Evolutionary conservation across 2,797 vertebrate genomes (phyloP), one percentile per base, ranked within the genome.

Genomic region (Alauda arvensis): DNA sequence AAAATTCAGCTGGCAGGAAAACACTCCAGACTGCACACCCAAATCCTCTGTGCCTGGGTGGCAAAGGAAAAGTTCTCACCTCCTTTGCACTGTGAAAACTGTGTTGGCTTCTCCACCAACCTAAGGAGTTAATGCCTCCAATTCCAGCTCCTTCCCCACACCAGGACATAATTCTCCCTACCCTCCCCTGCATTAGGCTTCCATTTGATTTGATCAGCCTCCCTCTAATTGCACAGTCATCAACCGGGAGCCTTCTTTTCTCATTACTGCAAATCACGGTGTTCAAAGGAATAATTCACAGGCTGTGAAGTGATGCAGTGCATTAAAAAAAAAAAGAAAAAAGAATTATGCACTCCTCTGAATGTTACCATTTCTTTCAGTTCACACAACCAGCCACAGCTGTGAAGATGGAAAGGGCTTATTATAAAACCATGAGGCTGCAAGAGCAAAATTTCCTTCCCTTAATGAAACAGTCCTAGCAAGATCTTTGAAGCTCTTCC

Each of bases 351-450:
- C 45, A 29, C 91, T 89, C 91, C 90, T 94, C 78, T 49, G 51
- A 78, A 63, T 48, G 62, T 5, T 79, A 79, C 56, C 26, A 55
- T 81, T 92, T 87, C 84, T 88, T 88, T 69, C 31, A 33, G 21
- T 15, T 95, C 89, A 81, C 89, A 93, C 82, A 90, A 76, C 39
- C 62, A 71, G 87, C 91, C 80, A 78, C 80, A 89, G 77, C 42
- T 69, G 51, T 60, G 83, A 80, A 77, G 78, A 80, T 3, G 67
- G 57, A 91, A 91, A 84, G 81, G 43, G 49, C 55, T 74, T 48
- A 77, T 71, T 89, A 85, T 37, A 90, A 95, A 95, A 42, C 56
- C 87, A 75, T 34, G 61, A 80, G 78, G 51, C 70, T 85, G 82
- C 14, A 17, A 78, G 77, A 86, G 72, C 37, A 87, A 82, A 87